Base-by-base conservation (phyloP, 1,140 invertebrate genomes). In the Elysia chlorotica region DNA sequence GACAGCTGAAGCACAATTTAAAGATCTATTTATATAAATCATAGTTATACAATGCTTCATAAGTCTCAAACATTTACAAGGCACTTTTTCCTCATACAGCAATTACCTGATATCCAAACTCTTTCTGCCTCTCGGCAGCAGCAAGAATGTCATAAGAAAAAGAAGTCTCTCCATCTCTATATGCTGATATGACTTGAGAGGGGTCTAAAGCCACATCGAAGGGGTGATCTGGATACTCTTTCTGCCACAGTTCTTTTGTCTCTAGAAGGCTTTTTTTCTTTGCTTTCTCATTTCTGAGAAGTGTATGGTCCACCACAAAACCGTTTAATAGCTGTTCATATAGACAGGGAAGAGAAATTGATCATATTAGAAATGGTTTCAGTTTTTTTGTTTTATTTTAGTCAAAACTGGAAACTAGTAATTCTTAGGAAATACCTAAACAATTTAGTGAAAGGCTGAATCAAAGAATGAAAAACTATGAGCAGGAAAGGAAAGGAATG, bases 41-140 rank as follows among this genome's bases (percentile, higher is more conserved):
- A n/a, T n/a, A n/a, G n/a, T n/a, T n/a, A n/a, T n/a, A n/a, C n/a
- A n/a, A n/a, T n/a, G n/a, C n/a, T n/a, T n/a, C n/a, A n/a, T n/a
- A n/a, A n/a, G n/a, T n/a, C n/a, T n/a, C n/a, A n/a, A n/a, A n/a
- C n/a, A n/a, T n/a, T n/a, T n/a, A n/a, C n/a, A n/a, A n/a, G n/a
- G n/a, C n/a, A n/a, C n/a, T n/a, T n/a, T n/a, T n/a, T n/a, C n/a
- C n/a, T n/a, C n/a, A n/a, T n/a, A n/a, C n/a, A n/a, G n/a, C n/a
- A 17, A 19, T 25, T 56, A 71, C 86, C 82, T 90, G 89, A 68
- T 88, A 88, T 35, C 79, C 82, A 76, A 87, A 88, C 14, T 79
- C 81, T 31, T 81, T 78, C 76, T 90, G 89, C 28, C 89, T 74
- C 33, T 75, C 61, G 31, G 86, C 83, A 6, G 89, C 87, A 25